Conservation (phyloP, 1,140 invertebrate genomes). For the Drosophila persimilis region DNA sequence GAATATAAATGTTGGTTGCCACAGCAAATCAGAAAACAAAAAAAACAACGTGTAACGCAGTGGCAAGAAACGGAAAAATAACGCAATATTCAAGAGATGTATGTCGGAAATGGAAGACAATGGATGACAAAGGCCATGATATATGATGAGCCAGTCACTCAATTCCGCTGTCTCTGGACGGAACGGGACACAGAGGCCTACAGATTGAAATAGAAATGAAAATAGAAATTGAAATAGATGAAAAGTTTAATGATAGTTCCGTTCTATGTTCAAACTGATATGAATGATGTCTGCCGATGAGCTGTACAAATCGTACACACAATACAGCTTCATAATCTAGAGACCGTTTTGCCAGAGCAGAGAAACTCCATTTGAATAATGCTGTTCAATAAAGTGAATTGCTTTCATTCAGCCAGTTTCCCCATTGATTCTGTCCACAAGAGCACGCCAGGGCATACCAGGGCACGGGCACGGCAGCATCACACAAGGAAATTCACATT, state of each 20-base stretch:
- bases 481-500: slow-evolving; percentile 48
- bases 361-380: slow-evolving; percentile 67
- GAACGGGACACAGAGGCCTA: slow-evolving; percentile 7
- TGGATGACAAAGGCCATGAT: slow-evolving; percentile 63
- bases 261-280: slow-evolving; percentile 35
- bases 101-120: slow-evolving; percentile 59
- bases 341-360: slow-evolving; percentile 23
- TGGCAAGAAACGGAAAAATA: slow-evolving; percentile 51
- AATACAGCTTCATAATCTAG: slow-evolving; percentile 66
- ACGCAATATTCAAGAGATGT: slow-evolving; percentile 51
- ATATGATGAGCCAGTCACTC: slow-evolving; percentile 46
- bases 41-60: slow-evolving; percentile 7
- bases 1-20: slow-evolving; percentile 74
- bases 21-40: slow-evolving; percentile 69
- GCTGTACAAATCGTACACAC: slow-evolving; percentile 60
- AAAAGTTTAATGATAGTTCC: slow-evolving; percentile 55
- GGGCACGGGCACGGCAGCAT: slow-evolving; percentile 5
- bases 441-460: slow-evolving; percentile 9
- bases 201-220: slow-evolving; percentile 39
- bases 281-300: slow-evolving; percentile 51
- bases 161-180: too few relatives aligned
- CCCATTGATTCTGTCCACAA: slow-evolving; percentile 41
- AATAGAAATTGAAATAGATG: slow-evolving; percentile 66
- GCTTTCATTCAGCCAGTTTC: slow-evolving; percentile 62
- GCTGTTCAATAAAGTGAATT: slow-evolving; percentile 73